Conservation (phyloP, 1,140 invertebrate genomes). For the Scaptomyza hsui region DNA sequence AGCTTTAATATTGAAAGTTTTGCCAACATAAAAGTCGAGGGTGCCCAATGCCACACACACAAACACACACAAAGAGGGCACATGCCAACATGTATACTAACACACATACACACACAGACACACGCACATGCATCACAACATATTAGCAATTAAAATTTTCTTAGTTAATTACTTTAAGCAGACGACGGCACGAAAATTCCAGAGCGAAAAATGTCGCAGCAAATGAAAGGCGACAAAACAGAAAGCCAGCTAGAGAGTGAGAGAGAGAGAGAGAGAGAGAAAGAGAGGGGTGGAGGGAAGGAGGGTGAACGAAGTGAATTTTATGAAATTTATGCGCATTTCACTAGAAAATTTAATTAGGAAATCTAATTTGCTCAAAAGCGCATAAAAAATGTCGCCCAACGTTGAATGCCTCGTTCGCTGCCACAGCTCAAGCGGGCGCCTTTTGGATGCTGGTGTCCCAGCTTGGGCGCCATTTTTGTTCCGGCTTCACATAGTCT, state of each 20-base stretch:
- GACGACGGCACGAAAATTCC: conserved; percentile 65
- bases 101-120: conserved; percentile 34
- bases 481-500: conserved; percentile 33
- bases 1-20: conserved; percentile 62
- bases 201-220: conserved; percentile 61
- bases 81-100: conserved; percentile 26
- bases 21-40: conserved; percentile 31
- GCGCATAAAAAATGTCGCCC: conserved; percentile 80
- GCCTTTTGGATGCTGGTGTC: conserved; percentile 1
- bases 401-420: conserved; percentile 16
- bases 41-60: conserved; percentile 33
- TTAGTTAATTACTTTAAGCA: conserved; percentile 84
- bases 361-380: conserved; percentile 84
- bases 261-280: not conserved
- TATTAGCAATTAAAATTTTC: conserved; percentile 84
- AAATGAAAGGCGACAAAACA: conserved; percentile 68
- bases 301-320: conserved; percentile 55
- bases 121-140: conserved; percentile 76
- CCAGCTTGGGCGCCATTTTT: conserved; percentile 58
- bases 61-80: conserved; percentile 13
- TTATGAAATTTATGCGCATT: conserved; percentile 83
- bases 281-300: not conserved
- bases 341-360: conserved; percentile 83
- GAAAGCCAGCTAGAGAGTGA: not conserved
- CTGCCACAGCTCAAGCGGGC: conserved; percentile 20